Conservation (phyloP, 2,113 vertebrate species). For the Amblyornis subalaris region DNA sequence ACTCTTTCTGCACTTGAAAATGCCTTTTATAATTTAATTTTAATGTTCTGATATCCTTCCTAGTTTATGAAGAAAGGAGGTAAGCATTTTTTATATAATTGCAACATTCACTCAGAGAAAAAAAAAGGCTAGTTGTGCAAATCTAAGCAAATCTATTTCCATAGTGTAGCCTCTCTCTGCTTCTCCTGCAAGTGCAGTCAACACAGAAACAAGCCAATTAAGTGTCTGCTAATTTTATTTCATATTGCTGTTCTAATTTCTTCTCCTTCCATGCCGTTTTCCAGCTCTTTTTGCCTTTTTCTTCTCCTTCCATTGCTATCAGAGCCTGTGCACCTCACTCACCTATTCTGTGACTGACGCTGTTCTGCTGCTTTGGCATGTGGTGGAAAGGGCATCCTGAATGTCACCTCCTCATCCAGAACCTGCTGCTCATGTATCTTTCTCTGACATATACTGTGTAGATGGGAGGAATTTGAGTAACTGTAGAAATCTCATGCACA, state of each 20-base stretch:
- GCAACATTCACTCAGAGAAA: neutral
- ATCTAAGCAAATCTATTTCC: neutral
- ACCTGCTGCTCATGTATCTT: neutral
- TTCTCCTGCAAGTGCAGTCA: neutral
- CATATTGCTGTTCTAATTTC: neutral
- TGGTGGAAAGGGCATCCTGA: constrained; percentile 48
- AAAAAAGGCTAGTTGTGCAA: neutral
- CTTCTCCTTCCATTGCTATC: neutral
- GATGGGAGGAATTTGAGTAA: constrained; percentile 16
- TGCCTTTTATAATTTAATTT: neutral
- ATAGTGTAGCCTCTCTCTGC: neutral
- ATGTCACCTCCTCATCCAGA: neutral
- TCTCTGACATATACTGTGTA: constrained; percentile 28
- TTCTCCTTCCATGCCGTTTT: neutral
- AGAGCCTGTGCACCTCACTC: constrained; percentile 40
- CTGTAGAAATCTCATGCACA: neutral
- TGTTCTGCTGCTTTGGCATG: constrained; percentile 54
- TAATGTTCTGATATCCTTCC: neutral
- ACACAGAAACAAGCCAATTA: neutral
- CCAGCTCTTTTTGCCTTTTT: neutral
- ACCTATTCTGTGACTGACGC: constrained; percentile 68
- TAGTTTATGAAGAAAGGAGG: neutral
- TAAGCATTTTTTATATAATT: neutral
- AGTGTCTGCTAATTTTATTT: neutral
- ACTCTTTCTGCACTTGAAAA: neutral